Evolutionary conservation across 2,888 invertebrate genomes (phyloP).

Genomic region (Tachina fera): DNA sequence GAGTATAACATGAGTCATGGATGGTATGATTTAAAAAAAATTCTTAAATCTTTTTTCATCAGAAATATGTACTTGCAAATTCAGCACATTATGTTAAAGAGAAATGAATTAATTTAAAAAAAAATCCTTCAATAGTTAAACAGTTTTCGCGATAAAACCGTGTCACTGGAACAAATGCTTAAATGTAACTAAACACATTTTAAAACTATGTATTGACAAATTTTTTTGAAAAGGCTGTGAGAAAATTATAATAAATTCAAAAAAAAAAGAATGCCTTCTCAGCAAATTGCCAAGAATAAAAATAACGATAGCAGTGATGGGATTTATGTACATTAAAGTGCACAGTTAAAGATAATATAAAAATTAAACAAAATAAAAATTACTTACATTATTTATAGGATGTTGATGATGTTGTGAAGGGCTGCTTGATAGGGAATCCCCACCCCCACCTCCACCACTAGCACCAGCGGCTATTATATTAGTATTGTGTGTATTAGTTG

Average conservation of each 20-base stretch:
- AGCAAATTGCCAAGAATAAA: slow-evolving; percentile 9
- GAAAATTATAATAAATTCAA: slow-evolving; percentile 35
- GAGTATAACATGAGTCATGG: no score
- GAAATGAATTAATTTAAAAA: slow-evolving; percentile 6
- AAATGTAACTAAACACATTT: slow-evolving; percentile 51
- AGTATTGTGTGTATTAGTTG: slow-evolving; percentile 71
- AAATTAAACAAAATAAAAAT: background rate
- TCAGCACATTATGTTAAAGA: slow-evolving; percentile 32
- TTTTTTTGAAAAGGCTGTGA: slow-evolving; percentile 19
- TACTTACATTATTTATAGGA: slow-evolving; percentile 69
- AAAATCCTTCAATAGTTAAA: slow-evolving; percentile 7
- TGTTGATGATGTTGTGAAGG: slow-evolving; percentile 79
- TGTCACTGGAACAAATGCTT: slow-evolving; percentile 42
- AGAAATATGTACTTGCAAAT: slow-evolving; percentile 32
- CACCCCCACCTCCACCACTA: slow-evolving; percentile 71
- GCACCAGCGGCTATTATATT: slow-evolving; percentile 63
- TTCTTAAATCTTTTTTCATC: slow-evolving; percentile 1
- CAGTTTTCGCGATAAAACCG: slow-evolving; percentile 25
- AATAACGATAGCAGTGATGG: slow-evolving; percentile 5
- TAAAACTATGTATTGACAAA: slow-evolving; percentile 6
- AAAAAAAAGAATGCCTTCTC: slow-evolving; percentile 35
- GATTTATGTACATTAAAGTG: background rate
- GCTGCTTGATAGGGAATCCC: slow-evolving; percentile 81
- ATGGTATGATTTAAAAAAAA: background rate
- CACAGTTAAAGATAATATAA: no score